phyloP scores from a whole-genome alignment of 2,797 vertebrate genomes.

The Macrochelys suwanniensis region DNA sequence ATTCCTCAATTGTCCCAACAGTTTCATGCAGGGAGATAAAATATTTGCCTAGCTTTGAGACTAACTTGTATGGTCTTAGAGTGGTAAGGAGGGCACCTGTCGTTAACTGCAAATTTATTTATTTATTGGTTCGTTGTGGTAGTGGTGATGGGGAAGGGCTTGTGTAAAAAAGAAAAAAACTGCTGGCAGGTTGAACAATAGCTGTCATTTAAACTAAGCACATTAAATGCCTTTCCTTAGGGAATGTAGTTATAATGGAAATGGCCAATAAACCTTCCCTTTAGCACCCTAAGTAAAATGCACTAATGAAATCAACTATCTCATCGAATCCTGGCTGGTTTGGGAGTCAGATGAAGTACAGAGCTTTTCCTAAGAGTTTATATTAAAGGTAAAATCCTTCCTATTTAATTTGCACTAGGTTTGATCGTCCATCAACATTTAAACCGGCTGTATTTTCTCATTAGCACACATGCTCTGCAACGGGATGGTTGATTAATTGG shows the following conservation, averaged over 20 bases:
- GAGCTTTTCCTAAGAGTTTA: neutral
- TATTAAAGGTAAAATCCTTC: conserved; percentile 3
- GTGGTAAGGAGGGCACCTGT: conserved; percentile 36
- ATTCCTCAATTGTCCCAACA: conserved; percentile 31
- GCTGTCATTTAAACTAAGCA: neutral
- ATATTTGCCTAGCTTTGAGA: conserved; percentile 46
- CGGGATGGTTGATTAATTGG: neutral
- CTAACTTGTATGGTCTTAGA: conserved; percentile 73
- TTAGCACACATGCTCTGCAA: neutral
- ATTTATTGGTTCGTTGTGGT: conserved; percentile 17
- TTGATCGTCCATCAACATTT: neutral
- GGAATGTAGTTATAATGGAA: neutral
- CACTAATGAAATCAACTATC: neutral
- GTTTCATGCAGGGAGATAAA: conserved; percentile 46
- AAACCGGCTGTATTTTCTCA: conserved; percentile 1
- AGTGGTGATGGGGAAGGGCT: neutral
- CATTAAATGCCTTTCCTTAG: neutral
- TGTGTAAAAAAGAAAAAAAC: conserved; percentile 28
- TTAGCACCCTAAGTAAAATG: neutral
- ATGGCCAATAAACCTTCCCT: neutral
- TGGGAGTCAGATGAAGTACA: neutral
- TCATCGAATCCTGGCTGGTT: neutral
- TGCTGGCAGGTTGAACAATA: neutral
- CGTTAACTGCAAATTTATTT: conserved; percentile 14
- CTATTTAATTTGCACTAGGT: conserved; percentile 9